phyloP scores from a whole-genome alignment of 2,113 vertebrate genomes.

The Phylloscopus trochiloides region DNA sequence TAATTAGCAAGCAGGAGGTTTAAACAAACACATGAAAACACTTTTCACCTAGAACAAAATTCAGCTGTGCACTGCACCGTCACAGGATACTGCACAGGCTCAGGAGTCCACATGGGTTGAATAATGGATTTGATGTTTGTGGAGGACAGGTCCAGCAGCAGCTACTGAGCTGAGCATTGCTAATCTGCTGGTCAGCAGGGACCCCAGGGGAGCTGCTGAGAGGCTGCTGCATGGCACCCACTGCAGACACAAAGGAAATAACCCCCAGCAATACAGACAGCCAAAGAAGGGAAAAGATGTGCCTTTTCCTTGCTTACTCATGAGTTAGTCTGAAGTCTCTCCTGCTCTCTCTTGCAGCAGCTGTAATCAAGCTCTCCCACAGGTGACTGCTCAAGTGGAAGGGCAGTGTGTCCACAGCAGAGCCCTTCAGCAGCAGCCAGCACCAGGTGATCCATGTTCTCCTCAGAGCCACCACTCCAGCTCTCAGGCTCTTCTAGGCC shows the following conservation, averaged over 20 bases:
- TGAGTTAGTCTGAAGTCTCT: not conserved
- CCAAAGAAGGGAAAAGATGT: not conserved
- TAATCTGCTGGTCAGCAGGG: not conserved
- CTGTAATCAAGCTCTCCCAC: not conserved
- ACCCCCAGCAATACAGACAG: not conserved
- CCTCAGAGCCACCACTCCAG: not conserved
- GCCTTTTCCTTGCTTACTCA: not conserved
- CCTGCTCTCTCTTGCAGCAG: not conserved
- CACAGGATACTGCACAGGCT: not conserved
- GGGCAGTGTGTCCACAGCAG: rapidly evolving
- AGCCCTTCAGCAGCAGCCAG: not conserved
- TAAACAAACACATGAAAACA: not conserved
- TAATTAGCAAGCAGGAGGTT: conserved; percentile 9
- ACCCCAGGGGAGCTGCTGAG: not conserved
- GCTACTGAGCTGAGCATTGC: not conserved
- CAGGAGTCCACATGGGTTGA: not conserved
- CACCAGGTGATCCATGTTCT: not conserved
- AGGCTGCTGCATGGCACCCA: not conserved
- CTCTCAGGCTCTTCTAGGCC: not conserved
- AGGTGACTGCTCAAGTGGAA: not conserved
- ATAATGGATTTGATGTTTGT: not conserved
- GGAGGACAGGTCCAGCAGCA: not conserved
- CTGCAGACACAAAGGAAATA: not conserved
- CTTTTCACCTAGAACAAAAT: not conserved
- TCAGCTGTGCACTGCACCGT: not conserved